A percentile compares a stretch with the other conserved stretches of the same genome.
Evolutionary conservation across 2,888 invertebrate species (phyloP).

Genomic region (Campoplex nolae): DNA sequence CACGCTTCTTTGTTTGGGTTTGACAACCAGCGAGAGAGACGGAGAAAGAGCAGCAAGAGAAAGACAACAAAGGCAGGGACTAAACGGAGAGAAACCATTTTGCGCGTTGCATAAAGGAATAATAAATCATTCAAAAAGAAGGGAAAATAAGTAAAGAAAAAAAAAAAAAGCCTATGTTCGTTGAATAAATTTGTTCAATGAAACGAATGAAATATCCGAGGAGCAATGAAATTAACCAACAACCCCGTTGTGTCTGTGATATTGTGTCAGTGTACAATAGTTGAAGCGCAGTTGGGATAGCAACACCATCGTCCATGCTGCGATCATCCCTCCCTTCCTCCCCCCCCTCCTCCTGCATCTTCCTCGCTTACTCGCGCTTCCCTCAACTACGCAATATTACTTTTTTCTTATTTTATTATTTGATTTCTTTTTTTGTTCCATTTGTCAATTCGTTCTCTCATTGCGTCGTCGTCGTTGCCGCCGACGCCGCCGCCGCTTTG

Average conservation of each 20-base stretch:
- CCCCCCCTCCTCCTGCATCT: neutral
- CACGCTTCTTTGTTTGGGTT: slow-evolving; percentile 71
- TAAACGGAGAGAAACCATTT: slow-evolving; percentile 70
- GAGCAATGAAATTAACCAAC: slow-evolving; percentile 20
- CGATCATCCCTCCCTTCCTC: slow-evolving; percentile 51
- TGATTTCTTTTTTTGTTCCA: slow-evolving; percentile 34
- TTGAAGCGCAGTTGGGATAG: slow-evolving; percentile 71
- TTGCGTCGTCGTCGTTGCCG: neutral
- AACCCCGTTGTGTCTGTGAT: slow-evolving; percentile 47
- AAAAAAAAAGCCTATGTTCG: neutral
- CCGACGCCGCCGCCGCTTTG: neutral
- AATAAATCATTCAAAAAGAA: slow-evolving; percentile 8
- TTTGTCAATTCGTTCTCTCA: neutral
- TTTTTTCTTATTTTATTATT: slow-evolving; percentile 51
- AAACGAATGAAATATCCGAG: slow-evolving; percentile 13
- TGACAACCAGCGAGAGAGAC: slow-evolving; percentile 69
- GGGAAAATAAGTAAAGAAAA: neutral
- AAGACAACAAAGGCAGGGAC: slow-evolving; percentile 63
- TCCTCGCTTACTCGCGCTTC: slow-evolving; percentile 51
- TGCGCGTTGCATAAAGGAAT: slow-evolving; percentile 64
- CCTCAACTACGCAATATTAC: slow-evolving; percentile 72
- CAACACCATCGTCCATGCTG: slow-evolving; percentile 68
- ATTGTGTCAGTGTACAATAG: slow-evolving; percentile 55
- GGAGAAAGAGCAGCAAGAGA: slow-evolving; percentile 19
- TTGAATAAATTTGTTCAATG: neutral